phyloP scores from a whole-genome alignment of 2,888 invertebrate species.

The Litoditis marina region DNA sequence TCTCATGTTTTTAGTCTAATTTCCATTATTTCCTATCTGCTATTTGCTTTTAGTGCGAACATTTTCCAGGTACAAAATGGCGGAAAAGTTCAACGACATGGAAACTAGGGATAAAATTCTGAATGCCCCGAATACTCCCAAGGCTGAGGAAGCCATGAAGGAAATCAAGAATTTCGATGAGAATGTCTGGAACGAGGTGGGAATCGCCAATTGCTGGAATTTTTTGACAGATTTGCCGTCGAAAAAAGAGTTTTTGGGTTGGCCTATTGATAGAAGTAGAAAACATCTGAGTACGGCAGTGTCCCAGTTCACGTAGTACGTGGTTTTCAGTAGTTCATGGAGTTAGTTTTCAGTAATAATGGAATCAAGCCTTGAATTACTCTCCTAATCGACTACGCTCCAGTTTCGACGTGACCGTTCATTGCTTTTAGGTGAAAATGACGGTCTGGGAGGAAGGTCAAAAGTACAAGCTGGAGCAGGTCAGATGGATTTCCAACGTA shows the following conservation, averaged over 20 bases:
- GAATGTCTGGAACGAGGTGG: conserved; percentile 44
- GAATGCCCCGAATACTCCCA: conserved; percentile 23
- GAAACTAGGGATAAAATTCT: conserved; percentile 40
- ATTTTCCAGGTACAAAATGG: conserved; percentile 49
- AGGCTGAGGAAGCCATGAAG: conserved; percentile 50
- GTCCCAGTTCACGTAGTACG: too few species aligned
- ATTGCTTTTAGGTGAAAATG: conserved; percentile 40
- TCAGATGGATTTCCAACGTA: conserved; percentile 44
- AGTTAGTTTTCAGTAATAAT: too few species aligned
- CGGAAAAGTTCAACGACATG: conserved; percentile 46
- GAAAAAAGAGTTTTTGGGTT: background rate
- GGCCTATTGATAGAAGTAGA: background rate
- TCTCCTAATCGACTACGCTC: background rate
- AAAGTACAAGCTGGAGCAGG: conserved; percentile 46
- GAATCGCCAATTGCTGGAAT: background rate
- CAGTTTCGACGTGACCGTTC: too few species aligned
- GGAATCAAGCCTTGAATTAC: background rate
- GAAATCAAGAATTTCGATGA: conserved; percentile 49
- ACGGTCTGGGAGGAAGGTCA: conserved; percentile 50
- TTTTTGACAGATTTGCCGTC: too few species aligned
- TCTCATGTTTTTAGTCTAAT: too few species aligned
- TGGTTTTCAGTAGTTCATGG: too few species aligned
- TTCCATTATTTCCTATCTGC: too few species aligned
- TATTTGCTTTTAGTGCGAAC: too few species aligned
- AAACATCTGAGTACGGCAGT: too few species aligned